These are phyloP conservation scores for Phanerotoma sp. DNA, from an alignment of 2,888 invertebrate species.

Conservation along the genomic window DNA sequence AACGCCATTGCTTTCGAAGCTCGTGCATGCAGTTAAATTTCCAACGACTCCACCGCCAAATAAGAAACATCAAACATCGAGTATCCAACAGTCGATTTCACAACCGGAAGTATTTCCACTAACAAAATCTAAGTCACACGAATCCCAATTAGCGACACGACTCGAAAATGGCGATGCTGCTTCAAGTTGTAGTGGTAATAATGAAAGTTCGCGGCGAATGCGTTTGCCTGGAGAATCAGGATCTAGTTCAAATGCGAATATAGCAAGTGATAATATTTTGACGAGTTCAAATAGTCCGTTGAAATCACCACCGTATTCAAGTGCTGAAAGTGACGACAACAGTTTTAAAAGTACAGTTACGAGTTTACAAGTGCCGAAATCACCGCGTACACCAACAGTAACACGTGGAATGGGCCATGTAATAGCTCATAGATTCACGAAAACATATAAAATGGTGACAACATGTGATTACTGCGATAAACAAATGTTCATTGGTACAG, in stretches of 20 bases:
- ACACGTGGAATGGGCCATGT: constrained; percentile 83
- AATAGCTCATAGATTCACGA: constrained; percentile 87
- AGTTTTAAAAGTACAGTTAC: constrained; percentile 57
- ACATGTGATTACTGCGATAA: constrained; percentile 89
- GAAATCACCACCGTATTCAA: constrained; percentile 64
- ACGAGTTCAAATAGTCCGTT: constrained; percentile 58
- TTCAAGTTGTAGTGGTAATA: constrained; percentile 41
- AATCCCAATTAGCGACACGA: constrained; percentile 77
- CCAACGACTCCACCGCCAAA: constrained; percentile 81
- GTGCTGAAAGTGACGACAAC: constrained; percentile 60
- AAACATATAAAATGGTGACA: constrained; percentile 84
- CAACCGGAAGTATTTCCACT: constrained; percentile 62
- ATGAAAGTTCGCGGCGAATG: constrained; percentile 55
- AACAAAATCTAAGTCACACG: constrained; percentile 89
- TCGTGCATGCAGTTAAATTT: constrained; percentile 62
- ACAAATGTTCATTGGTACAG: constrained; percentile 80
- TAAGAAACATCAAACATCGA: constrained; percentile 71
- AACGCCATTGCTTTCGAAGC: constrained; percentile 47
- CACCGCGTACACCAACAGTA: constrained; percentile 77
- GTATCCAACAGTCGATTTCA: constrained; percentile 54
- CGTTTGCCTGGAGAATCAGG: constrained; percentile 66
- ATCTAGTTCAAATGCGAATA: constrained; percentile 56
- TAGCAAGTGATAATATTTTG: constrained; percentile 41
- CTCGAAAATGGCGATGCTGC: constrained; percentile 60
- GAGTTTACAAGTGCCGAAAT: constrained; percentile 65